These are phyloP conservation scores for Plectropomus leopardus DNA, from an alignment of 2,113 vertebrate species.

Conservation along the genomic window DNA sequence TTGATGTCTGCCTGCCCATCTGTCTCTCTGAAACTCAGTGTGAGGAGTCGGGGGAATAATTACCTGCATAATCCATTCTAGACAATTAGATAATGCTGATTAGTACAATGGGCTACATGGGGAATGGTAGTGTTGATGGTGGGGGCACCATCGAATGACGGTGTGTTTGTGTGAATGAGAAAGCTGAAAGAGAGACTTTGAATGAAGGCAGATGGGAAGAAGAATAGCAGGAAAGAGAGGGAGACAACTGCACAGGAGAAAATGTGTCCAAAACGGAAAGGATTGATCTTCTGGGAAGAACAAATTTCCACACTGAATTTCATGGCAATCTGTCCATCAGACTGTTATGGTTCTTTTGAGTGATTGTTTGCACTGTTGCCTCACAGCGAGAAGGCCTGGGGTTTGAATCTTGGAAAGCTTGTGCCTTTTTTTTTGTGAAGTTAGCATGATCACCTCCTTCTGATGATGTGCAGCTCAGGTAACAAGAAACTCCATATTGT, in stretches of 20 bases:
- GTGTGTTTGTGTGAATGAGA: slow-evolving; percentile 11
- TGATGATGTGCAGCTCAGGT: background rate
- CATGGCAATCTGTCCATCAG: background rate
- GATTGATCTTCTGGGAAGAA: too few relatives aligned
- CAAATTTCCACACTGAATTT: slow-evolving; percentile 1
- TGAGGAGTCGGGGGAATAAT: slow-evolving; percentile 80
- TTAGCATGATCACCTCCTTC: background rate
- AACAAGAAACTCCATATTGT: background rate
- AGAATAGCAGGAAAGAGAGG: background rate
- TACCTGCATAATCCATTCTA: slow-evolving; percentile 81
- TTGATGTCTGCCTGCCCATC: slow-evolving; percentile 45
- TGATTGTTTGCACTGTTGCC: slow-evolving; percentile 7
- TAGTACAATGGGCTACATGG: slow-evolving; percentile 74
- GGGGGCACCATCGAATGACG: slow-evolving; percentile 26
- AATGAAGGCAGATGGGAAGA: background rate
- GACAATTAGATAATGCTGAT: slow-evolving; percentile 83
- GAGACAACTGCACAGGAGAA: background rate
- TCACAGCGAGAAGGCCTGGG: background rate
- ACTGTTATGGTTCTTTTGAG: too few relatives aligned
- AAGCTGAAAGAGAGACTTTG: background rate
- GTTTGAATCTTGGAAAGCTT: background rate
- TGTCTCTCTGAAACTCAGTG: slow-evolving; percentile 50
- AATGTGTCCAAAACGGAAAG: background rate
- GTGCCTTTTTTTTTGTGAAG: slow-evolving; percentile 1
- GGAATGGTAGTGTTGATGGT: slow-evolving; percentile 48